A percentile compares a stretch with the other conserved stretches of the same genome.
phyloP scores from a whole-genome alignment of 1,140 invertebrate species.

The Euglossa dilemma region DNA sequence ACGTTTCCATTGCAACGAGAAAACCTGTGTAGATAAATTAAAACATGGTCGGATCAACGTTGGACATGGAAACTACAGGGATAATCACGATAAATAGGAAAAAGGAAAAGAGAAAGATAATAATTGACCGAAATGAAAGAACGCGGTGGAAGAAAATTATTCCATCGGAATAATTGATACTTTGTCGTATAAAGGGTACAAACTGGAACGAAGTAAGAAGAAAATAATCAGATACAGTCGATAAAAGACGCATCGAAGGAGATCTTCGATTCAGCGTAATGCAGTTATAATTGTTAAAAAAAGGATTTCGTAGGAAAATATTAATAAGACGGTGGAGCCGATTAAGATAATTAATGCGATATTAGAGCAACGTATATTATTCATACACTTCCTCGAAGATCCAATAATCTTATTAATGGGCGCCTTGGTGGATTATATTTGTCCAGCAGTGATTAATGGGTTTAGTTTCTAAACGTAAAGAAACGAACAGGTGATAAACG shows the following conservation, averaged over 20 bases:
- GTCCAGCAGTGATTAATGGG: background rate
- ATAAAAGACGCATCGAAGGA: too few relatives aligned
- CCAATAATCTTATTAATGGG: background rate
- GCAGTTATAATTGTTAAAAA: background rate
- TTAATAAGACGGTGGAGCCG: background rate
- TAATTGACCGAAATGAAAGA: too few relatives aligned
- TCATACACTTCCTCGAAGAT: background rate
- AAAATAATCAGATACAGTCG: too few relatives aligned
- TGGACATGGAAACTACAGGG: too few relatives aligned
- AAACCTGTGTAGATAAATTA: background rate
- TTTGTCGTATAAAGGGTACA: too few relatives aligned
- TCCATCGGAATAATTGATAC: too few relatives aligned
- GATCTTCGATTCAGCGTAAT: background rate
- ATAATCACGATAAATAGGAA: too few relatives aligned
- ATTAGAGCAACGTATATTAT: background rate
- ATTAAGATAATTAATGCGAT: background rate
- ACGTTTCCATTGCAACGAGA: too few relatives aligned
- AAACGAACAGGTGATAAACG: background rate
- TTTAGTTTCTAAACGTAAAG: background rate
- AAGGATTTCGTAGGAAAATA: background rate
- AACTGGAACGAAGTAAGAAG: too few relatives aligned
- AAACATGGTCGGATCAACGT: background rate
- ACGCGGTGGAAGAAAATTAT: too few relatives aligned
- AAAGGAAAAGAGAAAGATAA: too few relatives aligned
- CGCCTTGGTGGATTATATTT: background rate